Percentiles rank a stretch among this genome's conserved stretches.
Conservation (phyloP, 2,113 vertebrate genomes). For the Eidolon helvum region DNA sequence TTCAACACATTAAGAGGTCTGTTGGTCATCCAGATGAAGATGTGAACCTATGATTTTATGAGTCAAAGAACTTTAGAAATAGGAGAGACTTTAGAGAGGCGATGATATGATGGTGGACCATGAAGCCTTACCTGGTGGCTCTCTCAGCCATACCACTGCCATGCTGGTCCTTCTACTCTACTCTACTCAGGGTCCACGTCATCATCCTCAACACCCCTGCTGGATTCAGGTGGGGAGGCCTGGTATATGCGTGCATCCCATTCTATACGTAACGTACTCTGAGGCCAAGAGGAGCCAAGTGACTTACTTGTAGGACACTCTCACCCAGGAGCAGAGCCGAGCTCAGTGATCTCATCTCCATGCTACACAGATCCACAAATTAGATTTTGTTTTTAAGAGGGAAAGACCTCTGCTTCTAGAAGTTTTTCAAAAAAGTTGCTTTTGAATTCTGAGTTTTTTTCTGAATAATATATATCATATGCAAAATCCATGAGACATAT, state of each 20-base stretch:
- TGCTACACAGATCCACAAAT: neutral
- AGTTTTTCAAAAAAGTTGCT: neutral
- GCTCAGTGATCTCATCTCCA: neutral
- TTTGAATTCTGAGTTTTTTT: neutral
- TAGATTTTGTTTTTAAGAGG: neutral
- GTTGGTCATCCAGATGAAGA: neutral
- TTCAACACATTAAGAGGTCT: neutral
- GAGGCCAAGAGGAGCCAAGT: neutral
- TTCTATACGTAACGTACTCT: neutral
- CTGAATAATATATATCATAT: neutral
- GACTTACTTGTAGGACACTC: neutral
- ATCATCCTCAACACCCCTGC: neutral
- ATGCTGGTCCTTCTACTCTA: neutral
- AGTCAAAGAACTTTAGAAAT: neutral
- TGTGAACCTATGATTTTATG: neutral
- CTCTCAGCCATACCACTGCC: too few relatives aligned
- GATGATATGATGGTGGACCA: accelerated
- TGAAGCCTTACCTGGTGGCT: neutral
- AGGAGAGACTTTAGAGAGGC: neutral
- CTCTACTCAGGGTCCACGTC: neutral
- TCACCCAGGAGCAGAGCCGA: neutral
- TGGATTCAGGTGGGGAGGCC: neutral
- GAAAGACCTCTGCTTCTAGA: neutral
- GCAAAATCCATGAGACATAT: neutral
- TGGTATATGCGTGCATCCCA: too few relatives aligned